Evolutionary conservation across 2,797 vertebrate species (phyloP), one percentile per base, ranked within the genome.

Genomic region (Mormyrus hasselquistii): DNA sequence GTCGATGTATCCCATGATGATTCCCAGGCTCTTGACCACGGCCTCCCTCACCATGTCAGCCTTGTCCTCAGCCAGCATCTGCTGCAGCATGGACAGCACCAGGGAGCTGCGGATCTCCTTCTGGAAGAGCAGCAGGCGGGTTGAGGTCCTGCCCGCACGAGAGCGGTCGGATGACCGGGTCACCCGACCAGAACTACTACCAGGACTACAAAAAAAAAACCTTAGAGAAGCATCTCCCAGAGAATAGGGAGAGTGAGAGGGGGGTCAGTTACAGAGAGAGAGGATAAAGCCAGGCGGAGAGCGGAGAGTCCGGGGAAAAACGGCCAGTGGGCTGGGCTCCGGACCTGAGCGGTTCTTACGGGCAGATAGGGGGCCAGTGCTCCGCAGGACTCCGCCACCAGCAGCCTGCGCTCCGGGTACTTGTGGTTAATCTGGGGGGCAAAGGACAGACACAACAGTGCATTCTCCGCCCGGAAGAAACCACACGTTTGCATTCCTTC

Each of bases 1-100:
- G 91, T 99, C 98, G 83, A 99, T 99, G 92, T 98, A 99, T 88
- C 97, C 98, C 98, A 99, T 99, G 92, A 99, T 98, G 92, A 99
- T 96, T 14, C 97, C 98, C 85, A 99, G 96, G 94, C 99, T 99
- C 96, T 98, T 99, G 92, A 99, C 98, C 88, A 99, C 98, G 86
- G 98, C 99, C 96, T 99, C 99, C 94, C 99, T 96, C 92, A 99
- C 99, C 96, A 99, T 96, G 95, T 99, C 99, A 0, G 98, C 97
- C 93, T 99, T 99, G 94, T 99, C 99, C 94, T 99, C 99, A 91
- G 97, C 94, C 76, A 99, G 94, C 99, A 99, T 99, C 94, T 99
- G 99, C 94, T 99, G 98, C 91, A 99, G 93, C 98, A 99, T 99
- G 91, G 99, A 98, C 92, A 99, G 95, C 89, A 99, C 99, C 93